These are phyloP conservation scores for Lota lota DNA, from an alignment of 2,113 vertebrate species.

Conservation along the genomic window DNA sequence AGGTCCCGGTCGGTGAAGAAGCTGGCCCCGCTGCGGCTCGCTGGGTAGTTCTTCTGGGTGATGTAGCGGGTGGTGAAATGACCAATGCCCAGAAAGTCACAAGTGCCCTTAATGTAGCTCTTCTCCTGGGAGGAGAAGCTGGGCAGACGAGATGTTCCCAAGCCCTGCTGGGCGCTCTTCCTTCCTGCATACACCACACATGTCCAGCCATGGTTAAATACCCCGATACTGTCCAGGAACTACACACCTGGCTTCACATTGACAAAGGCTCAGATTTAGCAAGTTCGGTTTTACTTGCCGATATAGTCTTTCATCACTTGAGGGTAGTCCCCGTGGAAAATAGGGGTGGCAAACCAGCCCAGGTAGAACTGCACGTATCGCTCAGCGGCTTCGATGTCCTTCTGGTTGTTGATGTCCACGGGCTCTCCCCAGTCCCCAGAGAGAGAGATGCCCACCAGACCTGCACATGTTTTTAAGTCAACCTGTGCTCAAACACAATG, in stretches of 20 bases:
- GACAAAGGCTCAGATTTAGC: too few species aligned
- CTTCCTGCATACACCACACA: conserved; percentile 67
- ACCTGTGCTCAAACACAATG: conserved; percentile 6
- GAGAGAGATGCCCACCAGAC: conserved; percentile 88
- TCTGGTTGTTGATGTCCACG: conserved; percentile 80
- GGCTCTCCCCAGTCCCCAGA: conserved; percentile 90
- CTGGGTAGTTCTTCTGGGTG: conserved; percentile 77
- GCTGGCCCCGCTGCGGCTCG: conserved; percentile 68
- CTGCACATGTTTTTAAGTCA: conserved; percentile 59
- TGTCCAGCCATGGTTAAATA: too few species aligned
- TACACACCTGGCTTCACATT: too few species aligned
- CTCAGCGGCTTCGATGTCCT: conserved; percentile 86
- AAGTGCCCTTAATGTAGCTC: conserved; percentile 87
- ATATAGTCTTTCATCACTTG: conserved; percentile 92
- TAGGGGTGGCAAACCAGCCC: conserved; percentile 93
- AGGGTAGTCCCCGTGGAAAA: conserved; percentile 93
- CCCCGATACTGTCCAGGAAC: too few species aligned
- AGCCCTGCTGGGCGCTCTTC: conserved; percentile 84
- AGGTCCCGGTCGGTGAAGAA: conserved; percentile 84
- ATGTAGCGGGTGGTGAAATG: conserved; percentile 90
- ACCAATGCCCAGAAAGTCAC: conserved; percentile 88
- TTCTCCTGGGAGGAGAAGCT: conserved; percentile 88
- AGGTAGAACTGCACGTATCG: conserved; percentile 89
- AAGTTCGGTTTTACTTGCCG: conserved; percentile 62
- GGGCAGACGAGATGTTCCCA: conserved; percentile 82